phyloP scores from a whole-genome alignment of 2,888 invertebrate species.

The Lepidochitona cinerea region DNA sequence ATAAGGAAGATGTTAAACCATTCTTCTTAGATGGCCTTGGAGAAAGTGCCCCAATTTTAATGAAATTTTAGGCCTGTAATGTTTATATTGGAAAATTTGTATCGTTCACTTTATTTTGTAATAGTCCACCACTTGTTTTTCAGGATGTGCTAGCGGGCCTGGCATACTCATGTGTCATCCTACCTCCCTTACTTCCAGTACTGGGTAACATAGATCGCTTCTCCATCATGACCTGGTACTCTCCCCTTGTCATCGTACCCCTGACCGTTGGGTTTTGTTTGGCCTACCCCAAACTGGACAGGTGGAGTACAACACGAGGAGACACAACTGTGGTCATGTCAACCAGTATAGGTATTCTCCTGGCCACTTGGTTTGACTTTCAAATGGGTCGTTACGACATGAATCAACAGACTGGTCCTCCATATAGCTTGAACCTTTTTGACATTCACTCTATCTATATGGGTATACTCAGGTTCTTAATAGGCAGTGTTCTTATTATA shows the following conservation, averaged over 20 bases:
- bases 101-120: too few relatives aligned
- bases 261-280: constrained; percentile 79
- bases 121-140: constrained; percentile 32
- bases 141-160: constrained; percentile 89
- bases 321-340: constrained; percentile 90
- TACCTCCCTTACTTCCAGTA: constrained; percentile 82
- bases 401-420: constrained; percentile 73
- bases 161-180: constrained; percentile 78
- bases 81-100: too few relatives aligned
- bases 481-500: constrained; percentile 84
- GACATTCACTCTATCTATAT: constrained; percentile 73
- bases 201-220: constrained; percentile 83
- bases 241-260: constrained; percentile 77
- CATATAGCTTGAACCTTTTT: constrained; percentile 86
- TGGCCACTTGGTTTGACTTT: constrained; percentile 89
- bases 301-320: constrained; percentile 92
- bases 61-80: too few relatives aligned
- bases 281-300: constrained; percentile 85
- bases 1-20: too few relatives aligned
- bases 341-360: constrained; percentile 77
- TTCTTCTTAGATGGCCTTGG: too few relatives aligned
- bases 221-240: constrained; percentile 78
- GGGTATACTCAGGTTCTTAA: constrained; percentile 74
- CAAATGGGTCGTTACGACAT: constrained; percentile 79
- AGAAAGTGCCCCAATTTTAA: too few relatives aligned